Evolutionary conservation across 2,797 vertebrate genomes (phyloP).

Genomic region (Lepilemur ruficaudatus): DNA sequence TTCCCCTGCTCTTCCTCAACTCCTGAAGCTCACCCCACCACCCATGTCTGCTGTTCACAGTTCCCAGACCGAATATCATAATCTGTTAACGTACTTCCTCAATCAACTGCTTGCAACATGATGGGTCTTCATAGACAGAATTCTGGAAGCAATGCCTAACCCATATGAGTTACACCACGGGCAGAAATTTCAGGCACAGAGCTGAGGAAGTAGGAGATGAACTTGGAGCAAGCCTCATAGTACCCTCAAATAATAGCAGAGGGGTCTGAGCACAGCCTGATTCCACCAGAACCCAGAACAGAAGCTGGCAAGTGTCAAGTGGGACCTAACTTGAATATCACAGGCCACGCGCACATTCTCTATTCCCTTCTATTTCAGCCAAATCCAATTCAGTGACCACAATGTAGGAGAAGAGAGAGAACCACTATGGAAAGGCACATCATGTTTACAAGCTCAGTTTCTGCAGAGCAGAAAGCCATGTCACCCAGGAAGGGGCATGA

Average conservation of each 20-base stretch:
- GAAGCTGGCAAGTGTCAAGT: neutral
- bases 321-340: neutral
- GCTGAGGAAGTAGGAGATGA: neutral
- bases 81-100: neutral
- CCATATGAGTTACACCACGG: neutral
- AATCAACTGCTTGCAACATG: neutral
- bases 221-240: neutral
- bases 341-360: neutral
- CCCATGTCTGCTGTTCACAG: neutral
- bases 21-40: neutral
- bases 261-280: neutral
- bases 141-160: neutral
- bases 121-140: neutral
- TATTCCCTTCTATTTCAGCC: neutral
- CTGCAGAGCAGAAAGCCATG: neutral
- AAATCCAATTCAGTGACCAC: slow-evolving; percentile 17
- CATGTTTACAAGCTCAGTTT: neutral
- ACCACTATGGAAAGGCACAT: neutral
- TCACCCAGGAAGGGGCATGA: neutral
- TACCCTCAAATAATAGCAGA: neutral
- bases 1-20: neutral
- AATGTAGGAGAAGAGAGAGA: neutral
- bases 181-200: neutral
- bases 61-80: neutral
- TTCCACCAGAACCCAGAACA: neutral